Conservation (phyloP, 2,888 invertebrate genomes). For the Pteria penguin region DNA sequence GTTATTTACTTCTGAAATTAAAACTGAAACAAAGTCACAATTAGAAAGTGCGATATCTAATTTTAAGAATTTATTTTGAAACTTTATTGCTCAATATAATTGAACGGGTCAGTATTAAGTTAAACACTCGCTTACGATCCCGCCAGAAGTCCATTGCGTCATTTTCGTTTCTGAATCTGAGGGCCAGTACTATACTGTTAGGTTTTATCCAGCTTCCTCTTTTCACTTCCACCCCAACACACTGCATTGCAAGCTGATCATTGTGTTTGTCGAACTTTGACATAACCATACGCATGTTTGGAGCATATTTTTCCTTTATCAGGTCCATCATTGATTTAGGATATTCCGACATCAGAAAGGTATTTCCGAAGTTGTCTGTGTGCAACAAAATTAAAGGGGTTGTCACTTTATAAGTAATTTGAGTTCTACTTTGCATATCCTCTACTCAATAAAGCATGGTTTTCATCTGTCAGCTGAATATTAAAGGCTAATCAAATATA, state of each 20-base stretch:
- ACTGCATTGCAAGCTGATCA: not conserved
- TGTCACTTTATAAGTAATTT: too few species aligned
- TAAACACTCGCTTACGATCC: conserved; percentile 23
- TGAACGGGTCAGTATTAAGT: too few species aligned
- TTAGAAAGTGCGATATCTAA: too few species aligned
- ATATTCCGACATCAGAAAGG: not conserved
- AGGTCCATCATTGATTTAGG: not conserved
- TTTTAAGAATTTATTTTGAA: too few species aligned
- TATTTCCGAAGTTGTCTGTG: not conserved
- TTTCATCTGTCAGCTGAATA: too few species aligned
- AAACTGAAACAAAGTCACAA: too few species aligned
- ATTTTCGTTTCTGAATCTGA: not conserved
- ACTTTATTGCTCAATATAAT: too few species aligned
- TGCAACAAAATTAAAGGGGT: too few species aligned
- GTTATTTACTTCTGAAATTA: too few species aligned
- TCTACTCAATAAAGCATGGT: too few species aligned
- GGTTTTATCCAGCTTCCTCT: conserved; percentile 13
- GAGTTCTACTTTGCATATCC: too few species aligned
- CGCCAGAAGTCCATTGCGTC: conserved; percentile 9
- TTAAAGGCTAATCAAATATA: too few species aligned
- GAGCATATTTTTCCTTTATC: not conserved
- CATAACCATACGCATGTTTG: not conserved
- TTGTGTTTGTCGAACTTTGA: not conserved
- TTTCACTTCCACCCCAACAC: not conserved
- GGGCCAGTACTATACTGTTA: not conserved